Percentiles rank a stretch among this genome's conserved stretches.
These are phyloP conservation scores for Anolis apletophallus DNA, from an alignment of 2,797 vertebrate species.

Conservation along the genomic window DNA sequence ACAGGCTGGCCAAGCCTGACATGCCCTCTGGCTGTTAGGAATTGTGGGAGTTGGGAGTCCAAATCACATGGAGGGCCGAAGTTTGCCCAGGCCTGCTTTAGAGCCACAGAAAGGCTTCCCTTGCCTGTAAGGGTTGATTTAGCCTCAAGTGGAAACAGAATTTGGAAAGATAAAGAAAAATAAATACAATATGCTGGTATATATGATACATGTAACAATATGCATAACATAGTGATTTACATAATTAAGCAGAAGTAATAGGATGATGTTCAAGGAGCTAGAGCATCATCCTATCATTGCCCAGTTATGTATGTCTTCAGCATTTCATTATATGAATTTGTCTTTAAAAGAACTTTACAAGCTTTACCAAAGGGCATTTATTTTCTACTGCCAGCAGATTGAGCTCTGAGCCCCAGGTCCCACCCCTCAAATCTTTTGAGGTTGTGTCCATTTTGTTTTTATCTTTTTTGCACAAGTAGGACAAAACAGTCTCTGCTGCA, in stretches of 20 bases:
- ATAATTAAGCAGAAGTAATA: too few relatives aligned
- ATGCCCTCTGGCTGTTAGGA: too few relatives aligned
- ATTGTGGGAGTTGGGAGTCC: too few relatives aligned
- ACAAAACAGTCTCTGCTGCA: background rate
- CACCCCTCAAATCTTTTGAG: background rate
- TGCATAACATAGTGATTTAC: too few relatives aligned
- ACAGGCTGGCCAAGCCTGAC: too few relatives aligned
- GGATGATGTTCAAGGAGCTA: too few relatives aligned
- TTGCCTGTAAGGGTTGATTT: background rate
- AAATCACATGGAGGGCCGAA: too few relatives aligned
- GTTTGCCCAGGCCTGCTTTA: too few relatives aligned
- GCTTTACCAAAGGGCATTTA: background rate
- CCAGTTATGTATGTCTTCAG: background rate
- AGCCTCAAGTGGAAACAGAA: background rate
- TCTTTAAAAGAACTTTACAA: background rate
- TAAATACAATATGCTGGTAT: background rate
- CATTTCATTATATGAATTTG: background rate
- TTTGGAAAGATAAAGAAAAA: background rate
- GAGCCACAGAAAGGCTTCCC: background rate
- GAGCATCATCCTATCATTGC: background rate
- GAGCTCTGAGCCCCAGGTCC: background rate
- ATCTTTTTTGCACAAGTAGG: background rate
- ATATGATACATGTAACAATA: too few relatives aligned
- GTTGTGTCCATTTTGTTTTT: background rate
- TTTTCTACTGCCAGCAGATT: background rate